phyloP scores from a whole-genome alignment of 1,140 invertebrate genomes.

The Drosophila grimshawi region DNA sequence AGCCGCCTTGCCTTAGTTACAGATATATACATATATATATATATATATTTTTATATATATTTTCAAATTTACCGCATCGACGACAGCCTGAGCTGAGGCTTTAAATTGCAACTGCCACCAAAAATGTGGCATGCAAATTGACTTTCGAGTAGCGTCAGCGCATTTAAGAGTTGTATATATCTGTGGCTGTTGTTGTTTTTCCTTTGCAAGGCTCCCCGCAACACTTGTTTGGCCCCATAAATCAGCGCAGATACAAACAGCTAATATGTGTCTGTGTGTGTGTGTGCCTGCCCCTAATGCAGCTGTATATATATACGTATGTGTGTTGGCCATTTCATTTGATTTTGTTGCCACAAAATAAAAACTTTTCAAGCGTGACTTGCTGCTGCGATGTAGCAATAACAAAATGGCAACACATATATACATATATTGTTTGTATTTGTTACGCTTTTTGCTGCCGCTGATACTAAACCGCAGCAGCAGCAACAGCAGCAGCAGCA shows the following conservation, averaged over 20 bases:
- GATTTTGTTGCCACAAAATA: slow-evolving; percentile 80
- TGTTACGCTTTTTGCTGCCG: slow-evolving; percentile 53
- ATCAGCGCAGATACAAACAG: slow-evolving; percentile 68
- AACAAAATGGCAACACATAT: slow-evolving; percentile 67
- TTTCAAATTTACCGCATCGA: slow-evolving; percentile 78
- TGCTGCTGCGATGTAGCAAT: slow-evolving; percentile 66
- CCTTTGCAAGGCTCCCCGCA: background rate
- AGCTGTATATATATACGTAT: slow-evolving; percentile 32
- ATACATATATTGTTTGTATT: slow-evolving; percentile 67
- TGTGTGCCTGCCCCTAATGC: slow-evolving; percentile 57
- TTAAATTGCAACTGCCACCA: slow-evolving; percentile 46
- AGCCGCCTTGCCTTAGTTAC: slow-evolving; percentile 3
- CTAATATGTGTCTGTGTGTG: slow-evolving; percentile 33
- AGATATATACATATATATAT: background rate
- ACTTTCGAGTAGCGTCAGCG: slow-evolving; percentile 71
- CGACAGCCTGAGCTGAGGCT: slow-evolving; percentile 49
- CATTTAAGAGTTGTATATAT: slow-evolving; percentile 39
- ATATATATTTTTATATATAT: slow-evolving; percentile 2
- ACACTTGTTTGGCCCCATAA: slow-evolving; percentile 54
- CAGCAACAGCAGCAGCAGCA: slow-evolving; percentile 27
- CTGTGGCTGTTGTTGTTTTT: slow-evolving; percentile 42
- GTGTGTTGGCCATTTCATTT: slow-evolving; percentile 70
- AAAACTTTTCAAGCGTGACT: slow-evolving; percentile 81
- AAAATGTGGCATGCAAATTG: slow-evolving; percentile 79
- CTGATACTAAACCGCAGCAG: slow-evolving; percentile 66